Conservation (phyloP, 2,113 vertebrate genomes). For the Tragelaphus buxtoni region DNA sequence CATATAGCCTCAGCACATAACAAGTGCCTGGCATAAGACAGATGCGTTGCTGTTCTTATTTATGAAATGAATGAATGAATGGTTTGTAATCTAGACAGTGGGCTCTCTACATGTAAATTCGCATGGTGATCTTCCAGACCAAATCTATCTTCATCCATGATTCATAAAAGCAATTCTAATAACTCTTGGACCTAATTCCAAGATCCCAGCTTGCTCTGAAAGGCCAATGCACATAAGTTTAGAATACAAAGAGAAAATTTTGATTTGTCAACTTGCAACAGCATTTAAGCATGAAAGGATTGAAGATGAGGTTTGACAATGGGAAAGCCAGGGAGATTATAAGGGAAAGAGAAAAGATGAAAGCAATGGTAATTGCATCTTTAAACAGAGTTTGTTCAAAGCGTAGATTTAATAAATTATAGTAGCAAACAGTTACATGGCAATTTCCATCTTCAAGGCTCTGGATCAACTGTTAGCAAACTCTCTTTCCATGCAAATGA, state of each 20-base stretch:
- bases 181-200: constrained; percentile 12
- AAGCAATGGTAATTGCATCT: neutral
- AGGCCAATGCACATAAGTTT: neutral
- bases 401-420: neutral
- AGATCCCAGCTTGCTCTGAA: neutral
- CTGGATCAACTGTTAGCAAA: neutral
- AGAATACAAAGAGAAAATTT: constrained; percentile 18
- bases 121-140: neutral
- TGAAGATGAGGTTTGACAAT: neutral
- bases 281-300: constrained; percentile 26
- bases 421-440: neutral
- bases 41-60: neutral
- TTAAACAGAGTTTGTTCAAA: neutral
- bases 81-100: neutral
- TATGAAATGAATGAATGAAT: neutral
- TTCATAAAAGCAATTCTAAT: constrained; percentile 6
- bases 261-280: neutral
- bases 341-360: neutral
- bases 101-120: neutral
- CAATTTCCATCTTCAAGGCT: constrained; percentile 32
- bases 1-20: neutral
- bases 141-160: neutral
- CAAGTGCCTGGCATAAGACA: neutral
- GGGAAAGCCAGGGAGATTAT: neutral
- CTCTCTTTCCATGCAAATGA: neutral